phyloP scores from a whole-genome alignment of 2,113 vertebrate genomes.

The Rhinolophus ferrumequinum region DNA sequence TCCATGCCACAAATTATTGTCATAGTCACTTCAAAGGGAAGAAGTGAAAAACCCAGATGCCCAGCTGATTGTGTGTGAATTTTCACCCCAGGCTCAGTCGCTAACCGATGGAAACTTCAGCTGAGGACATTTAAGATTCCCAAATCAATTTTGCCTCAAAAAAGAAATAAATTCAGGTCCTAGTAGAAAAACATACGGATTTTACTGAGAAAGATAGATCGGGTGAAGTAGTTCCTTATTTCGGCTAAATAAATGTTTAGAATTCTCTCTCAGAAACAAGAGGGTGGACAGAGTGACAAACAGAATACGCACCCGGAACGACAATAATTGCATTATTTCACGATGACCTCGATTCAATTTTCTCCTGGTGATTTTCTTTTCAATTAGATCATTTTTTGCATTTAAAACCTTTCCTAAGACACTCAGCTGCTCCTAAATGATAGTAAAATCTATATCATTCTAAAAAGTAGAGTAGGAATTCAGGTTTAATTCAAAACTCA shows the following conservation, averaged over 20 bases:
- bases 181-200: not conserved
- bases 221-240: not conserved
- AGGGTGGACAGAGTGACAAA: not conserved
- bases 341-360: not conserved
- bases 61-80: not conserved
- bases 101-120: not conserved
- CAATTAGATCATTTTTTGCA: constrained; percentile 42
- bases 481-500: constrained; percentile 64
- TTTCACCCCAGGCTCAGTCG: not conserved
- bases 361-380: not conserved
- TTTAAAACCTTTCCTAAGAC: constrained; percentile 67
- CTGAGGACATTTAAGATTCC: not conserved
- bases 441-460: constrained; percentile 54
- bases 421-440: constrained; percentile 13
- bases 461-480: constrained; percentile 68
- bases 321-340: not conserved
- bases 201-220: not conserved
- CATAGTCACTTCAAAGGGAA: not conserved
- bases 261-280: not conserved
- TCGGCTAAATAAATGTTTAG: not conserved
- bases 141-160: not conserved
- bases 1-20: not conserved
- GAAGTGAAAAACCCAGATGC: not conserved
- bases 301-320: not conserved
- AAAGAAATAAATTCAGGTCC: not conserved